Base-by-base conservation (phyloP, 2,888 invertebrate species). In the Tachystola acroxantha region DNA sequence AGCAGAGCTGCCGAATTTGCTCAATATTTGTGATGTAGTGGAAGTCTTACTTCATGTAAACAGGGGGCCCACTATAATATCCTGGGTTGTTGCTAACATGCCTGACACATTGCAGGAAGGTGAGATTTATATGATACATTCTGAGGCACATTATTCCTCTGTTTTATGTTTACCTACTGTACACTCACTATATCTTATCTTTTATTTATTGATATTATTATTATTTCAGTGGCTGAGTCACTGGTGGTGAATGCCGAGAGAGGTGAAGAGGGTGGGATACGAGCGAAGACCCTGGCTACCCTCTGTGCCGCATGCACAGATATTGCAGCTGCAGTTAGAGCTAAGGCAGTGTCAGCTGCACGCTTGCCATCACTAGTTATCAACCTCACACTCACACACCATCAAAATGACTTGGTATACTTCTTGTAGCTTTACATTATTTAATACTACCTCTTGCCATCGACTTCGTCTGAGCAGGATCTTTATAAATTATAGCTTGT, bases 91-190 rank as follows among this genome's bases (percentile, higher is more conserved):
- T 1, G 96, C 97, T 0, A 98, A 98, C 71, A 95, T 95, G 85
- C 97, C 98, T 1, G 97, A 98, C 65, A 93, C 93, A 53, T 95
- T 97, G 68, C 91, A 92, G 61, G 97, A 98, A 89, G 94, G 94
- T 94, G 61, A 26, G 7, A 32, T 12, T 2, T 28, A n/a, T n/a
- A n/a, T n/a, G n/a, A n/a, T n/a, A n/a, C n/a, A n/a, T n/a, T n/a
- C n/a, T n/a, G n/a, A n/a, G n/a, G n/a, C n/a, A n/a, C n/a, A n/a
- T n/a, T n/a, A n/a, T n/a, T n/a, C n/a, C n/a, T n/a, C n/a, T n/a
- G n/a, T n/a, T n/a, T n/a, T n/a, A n/a, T n/a, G n/a, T n/a, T n/a
- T n/a, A n/a, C n/a, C n/a, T n/a, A n/a, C n/a, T n/a, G n/a, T n/a
- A n/a, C n/a, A n/a, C n/a, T n/a, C n/a, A n/a, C n/a, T n/a, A n/a